Percentiles rank a stretch among this genome's conserved stretches.
These are phyloP conservation scores for Emmelina monodactyla DNA, from an alignment of 2,888 invertebrate genomes.

Conservation along the genomic window DNA sequence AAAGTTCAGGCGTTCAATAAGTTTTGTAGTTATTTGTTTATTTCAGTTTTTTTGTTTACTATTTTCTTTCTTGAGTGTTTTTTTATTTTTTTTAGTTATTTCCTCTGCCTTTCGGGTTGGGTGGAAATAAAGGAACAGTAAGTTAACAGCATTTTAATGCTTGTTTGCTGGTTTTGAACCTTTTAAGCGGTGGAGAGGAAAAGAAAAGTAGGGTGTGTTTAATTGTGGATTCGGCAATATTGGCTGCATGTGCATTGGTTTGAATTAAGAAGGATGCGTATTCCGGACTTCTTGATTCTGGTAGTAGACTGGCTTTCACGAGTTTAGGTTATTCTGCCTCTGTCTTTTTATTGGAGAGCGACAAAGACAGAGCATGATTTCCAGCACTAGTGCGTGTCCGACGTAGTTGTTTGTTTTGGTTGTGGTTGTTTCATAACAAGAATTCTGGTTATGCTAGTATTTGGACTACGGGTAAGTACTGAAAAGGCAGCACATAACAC, in stretches of 20 bases:
- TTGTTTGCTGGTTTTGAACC: slow-evolving; percentile 37
- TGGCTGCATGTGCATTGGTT: background rate
- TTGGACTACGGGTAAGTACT: slow-evolving; percentile 21
- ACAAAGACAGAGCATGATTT: background rate
- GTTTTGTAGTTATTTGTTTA: no score
- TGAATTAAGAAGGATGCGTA: background rate
- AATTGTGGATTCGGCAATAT: background rate
- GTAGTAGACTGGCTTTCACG: background rate
- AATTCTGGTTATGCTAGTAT: slow-evolving; percentile 13
- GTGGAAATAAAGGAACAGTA: slow-evolving; percentile 52
- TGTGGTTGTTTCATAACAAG: slow-evolving; percentile 14
- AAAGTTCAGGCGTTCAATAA: no score
- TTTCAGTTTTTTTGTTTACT: slow-evolving; percentile 4
- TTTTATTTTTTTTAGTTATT: slow-evolving; percentile 57
- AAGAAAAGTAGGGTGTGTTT: background rate
- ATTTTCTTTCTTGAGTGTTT: slow-evolving; percentile 28
- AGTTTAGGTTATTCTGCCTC: background rate
- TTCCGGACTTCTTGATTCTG: background rate
- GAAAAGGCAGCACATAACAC: background rate
- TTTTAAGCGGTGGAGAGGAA: slow-evolving; percentile 24
- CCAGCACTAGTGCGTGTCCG: background rate
- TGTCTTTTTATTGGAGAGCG: background rate
- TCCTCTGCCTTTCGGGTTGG: slow-evolving; percentile 47
- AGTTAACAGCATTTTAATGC: slow-evolving; percentile 40
- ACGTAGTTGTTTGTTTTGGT: slow-evolving; percentile 6